Conservation (phyloP, 2,888 invertebrate genomes). For the Dioctria rufipes region DNA sequence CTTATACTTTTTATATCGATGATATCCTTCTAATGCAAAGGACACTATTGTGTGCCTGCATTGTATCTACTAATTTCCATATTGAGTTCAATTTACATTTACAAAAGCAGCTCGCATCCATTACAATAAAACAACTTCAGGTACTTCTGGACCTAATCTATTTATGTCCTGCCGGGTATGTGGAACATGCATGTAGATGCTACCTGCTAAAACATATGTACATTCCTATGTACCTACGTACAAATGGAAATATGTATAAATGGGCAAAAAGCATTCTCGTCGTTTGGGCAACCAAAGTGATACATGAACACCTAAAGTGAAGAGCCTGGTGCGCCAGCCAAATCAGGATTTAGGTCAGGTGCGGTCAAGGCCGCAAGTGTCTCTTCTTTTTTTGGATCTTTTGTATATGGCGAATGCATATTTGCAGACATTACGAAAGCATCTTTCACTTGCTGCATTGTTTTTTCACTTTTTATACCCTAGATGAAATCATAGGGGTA, state of each 20-base stretch:
- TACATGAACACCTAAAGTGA: conserved; percentile 23
- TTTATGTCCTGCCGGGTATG: too few relatives aligned
- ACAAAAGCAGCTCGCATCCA: background rate
- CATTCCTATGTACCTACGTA: background rate
- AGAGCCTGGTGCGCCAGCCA: conserved; percentile 30
- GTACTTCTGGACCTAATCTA: background rate
- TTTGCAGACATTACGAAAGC: conserved; percentile 16
- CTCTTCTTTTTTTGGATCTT: conserved; percentile 8
- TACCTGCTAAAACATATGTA: too few relatives aligned
- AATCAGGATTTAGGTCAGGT: conserved; percentile 35
- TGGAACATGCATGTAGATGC: too few relatives aligned
- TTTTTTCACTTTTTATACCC: too few relatives aligned
- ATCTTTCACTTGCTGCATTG: conserved; percentile 11
- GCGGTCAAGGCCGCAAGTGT: conserved; percentile 20
- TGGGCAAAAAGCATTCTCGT: background rate
- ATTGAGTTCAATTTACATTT: conserved; percentile 27
- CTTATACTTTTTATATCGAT: too few relatives aligned
- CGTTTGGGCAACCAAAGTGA: conserved; percentile 25
- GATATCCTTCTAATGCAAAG: too few relatives aligned
- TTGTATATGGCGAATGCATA: background rate
- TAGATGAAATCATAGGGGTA: too few relatives aligned
- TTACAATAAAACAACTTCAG: conserved; percentile 24
- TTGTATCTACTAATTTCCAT: background rate
- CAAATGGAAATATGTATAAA: background rate
- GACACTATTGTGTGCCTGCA: background rate